phyloP scores from a whole-genome alignment of 2,888 invertebrate species.

The Acheta domesticus region DNA sequence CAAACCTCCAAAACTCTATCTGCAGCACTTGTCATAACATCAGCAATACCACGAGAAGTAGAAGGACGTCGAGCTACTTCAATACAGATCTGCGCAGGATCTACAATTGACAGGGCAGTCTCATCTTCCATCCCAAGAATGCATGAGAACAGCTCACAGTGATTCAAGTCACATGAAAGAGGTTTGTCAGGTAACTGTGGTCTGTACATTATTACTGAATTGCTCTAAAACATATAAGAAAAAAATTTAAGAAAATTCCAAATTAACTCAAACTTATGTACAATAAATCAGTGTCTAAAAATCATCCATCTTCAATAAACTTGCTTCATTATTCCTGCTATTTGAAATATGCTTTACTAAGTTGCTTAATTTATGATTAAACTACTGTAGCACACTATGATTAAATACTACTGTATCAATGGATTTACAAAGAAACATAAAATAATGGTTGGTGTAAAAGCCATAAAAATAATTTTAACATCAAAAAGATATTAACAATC shows the following conservation, averaged over 20 bases:
- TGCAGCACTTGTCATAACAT: slow-evolving; percentile 21
- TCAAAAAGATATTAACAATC: too few species aligned
- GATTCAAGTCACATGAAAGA: slow-evolving; percentile 80
- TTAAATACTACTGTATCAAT: too few species aligned
- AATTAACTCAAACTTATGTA: slow-evolving; percentile 26
- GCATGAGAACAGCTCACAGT: slow-evolving; percentile 90
- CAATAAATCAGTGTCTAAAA: background rate
- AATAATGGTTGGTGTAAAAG: too few species aligned
- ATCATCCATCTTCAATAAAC: background rate
- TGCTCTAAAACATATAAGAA: slow-evolving; percentile 58
- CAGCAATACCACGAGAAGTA: slow-evolving; percentile 39
- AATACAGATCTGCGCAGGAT: slow-evolving; percentile 81
- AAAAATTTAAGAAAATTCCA: background rate
- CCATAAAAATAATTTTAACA: too few species aligned
- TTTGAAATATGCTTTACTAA: too few species aligned
- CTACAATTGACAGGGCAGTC: slow-evolving; percentile 90
- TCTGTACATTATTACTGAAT: slow-evolving; percentile 80
- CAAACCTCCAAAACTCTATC: slow-evolving; percentile 34
- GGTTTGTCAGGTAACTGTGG: slow-evolving; percentile 66
- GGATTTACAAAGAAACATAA: too few species aligned
- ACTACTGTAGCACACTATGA: too few species aligned
- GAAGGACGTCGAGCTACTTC: slow-evolving; percentile 51
- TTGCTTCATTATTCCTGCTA: too few species aligned
- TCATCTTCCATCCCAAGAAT: slow-evolving; percentile 86
- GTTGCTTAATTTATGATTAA: too few species aligned